Base-by-base conservation (phyloP, 2,797 vertebrate genomes). In the Miichthys miiuy region DNA sequence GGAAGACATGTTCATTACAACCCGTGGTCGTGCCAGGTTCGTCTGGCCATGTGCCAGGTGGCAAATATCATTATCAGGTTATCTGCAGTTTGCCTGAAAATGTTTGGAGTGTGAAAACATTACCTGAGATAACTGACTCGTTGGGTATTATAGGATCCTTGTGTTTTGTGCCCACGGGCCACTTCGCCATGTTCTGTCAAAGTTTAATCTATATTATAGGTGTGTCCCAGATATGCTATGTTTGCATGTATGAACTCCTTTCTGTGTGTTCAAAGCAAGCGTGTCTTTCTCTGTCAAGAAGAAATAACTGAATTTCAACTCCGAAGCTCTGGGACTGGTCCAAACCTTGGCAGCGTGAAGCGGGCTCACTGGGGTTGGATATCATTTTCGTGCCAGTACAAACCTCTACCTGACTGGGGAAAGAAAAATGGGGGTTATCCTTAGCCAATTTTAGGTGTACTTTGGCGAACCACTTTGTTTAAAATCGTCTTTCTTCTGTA, bases 81-180 rank as follows among this genome's bases (percentile, higher is more conserved):
- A 8, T 50, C 50, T 6, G 10, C 47, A 44, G 47, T 11, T 25
- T 23, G 16, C 10, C 30, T 50, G 47, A 57, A 44, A 73, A 34
- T 54, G 18, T 63, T n/a, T 38, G 8, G 4, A 17, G 38, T n/a
- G 27, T 55, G 23, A 57, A 57, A 62, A 20, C 20, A 71, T 18
- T 52, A 61, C 27, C 7, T 57, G 6, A 7, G 18, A 68, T 16
- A 68, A 71, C 9, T 20, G 75, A 79, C 46, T 72, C 65, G 61
- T 1, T 1, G 60, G 51, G 57, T 76, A 56, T 75, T 86, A 66
- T 18, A 46, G 77, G 73, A 41, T 64, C 52, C 56, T 58, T 27
- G n/a, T 47, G 62, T 51, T 72, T 41, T 38, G 55, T 51, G 62
- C 23, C 76, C 67, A 46, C 3, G 1, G 65, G 78, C 48, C 25